Conservation (phyloP, 2,797 vertebrate genomes). For the Sarcophilus harrisii region DNA sequence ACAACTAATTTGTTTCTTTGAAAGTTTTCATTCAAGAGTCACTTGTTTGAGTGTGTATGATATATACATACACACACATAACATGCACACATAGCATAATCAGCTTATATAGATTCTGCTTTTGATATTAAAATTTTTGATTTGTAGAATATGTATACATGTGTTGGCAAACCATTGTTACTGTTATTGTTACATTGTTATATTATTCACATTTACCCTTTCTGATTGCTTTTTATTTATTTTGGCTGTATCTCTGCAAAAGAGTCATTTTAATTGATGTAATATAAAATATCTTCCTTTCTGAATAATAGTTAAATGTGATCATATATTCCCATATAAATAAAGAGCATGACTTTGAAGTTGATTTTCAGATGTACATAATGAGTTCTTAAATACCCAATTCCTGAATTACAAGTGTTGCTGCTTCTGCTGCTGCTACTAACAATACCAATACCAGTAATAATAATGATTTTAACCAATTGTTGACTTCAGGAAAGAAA, state of each 20-base stretch:
- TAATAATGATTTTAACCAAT: neutral
- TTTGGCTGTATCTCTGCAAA: neutral
- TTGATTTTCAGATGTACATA: neutral
- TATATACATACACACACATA: too few species aligned
- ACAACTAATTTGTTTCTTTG: neutral
- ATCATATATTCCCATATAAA: neutral
- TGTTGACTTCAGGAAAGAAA: neutral
- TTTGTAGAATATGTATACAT: neutral
- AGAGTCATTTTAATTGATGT: neutral
- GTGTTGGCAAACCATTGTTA: neutral
- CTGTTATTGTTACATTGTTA: neutral
- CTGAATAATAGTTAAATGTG: neutral
- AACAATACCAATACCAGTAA: neutral
- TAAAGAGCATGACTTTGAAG: neutral
- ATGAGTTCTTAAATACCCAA: neutral
- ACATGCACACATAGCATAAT: neutral
- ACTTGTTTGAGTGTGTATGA: neutral
- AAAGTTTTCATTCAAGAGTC: neutral
- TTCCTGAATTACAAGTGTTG: too few species aligned
- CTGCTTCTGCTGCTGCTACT: neutral
- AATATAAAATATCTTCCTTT: neutral
- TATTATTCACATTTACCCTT: neutral
- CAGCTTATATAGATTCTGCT: neutral
- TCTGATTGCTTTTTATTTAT: neutral
- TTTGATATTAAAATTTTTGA: neutral